These are phyloP conservation scores for Tuta absoluta DNA, from an alignment of 2,888 invertebrate genomes.

Conservation along the genomic window DNA sequence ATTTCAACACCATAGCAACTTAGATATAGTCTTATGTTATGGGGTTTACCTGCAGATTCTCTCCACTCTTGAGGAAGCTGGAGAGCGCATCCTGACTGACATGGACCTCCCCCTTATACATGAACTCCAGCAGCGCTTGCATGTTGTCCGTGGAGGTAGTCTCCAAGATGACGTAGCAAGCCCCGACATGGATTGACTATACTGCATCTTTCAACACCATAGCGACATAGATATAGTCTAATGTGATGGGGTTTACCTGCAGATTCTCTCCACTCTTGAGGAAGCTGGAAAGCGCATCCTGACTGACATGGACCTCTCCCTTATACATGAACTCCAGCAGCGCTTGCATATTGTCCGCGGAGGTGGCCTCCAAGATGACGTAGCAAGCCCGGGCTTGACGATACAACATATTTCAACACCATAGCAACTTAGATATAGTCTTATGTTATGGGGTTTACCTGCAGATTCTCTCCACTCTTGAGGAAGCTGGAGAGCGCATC, in stretches of 20 bases:
- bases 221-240: too few species aligned
- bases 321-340: slow-evolving; percentile 96
- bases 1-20: too few species aligned
- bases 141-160: slow-evolving; percentile 94
- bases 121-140: slow-evolving; percentile 94
- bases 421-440: too few species aligned
- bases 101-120: slow-evolving; percentile 97
- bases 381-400: too few species aligned
- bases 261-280: slow-evolving; percentile 95
- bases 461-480: slow-evolving; percentile 94
- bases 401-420: too few species aligned
- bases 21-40: too few species aligned
- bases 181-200: too few species aligned
- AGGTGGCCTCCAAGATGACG: slow-evolving; percentile 94
- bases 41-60: slow-evolving; percentile 88
- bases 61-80: slow-evolving; percentile 94
- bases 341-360: slow-evolving; percentile 94
- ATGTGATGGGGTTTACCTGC: slow-evolving; percentile 79
- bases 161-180: slow-evolving; percentile 93
- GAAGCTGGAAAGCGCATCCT: slow-evolving; percentile 94
- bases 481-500: slow-evolving; percentile 94
- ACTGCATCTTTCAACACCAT: too few species aligned
- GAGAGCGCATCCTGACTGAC: slow-evolving; percentile 95
- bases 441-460: slow-evolving; percentile 73
- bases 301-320: slow-evolving; percentile 95